Conservation (phyloP, 2,113 vertebrate species). For the Grantiella picta region DNA sequence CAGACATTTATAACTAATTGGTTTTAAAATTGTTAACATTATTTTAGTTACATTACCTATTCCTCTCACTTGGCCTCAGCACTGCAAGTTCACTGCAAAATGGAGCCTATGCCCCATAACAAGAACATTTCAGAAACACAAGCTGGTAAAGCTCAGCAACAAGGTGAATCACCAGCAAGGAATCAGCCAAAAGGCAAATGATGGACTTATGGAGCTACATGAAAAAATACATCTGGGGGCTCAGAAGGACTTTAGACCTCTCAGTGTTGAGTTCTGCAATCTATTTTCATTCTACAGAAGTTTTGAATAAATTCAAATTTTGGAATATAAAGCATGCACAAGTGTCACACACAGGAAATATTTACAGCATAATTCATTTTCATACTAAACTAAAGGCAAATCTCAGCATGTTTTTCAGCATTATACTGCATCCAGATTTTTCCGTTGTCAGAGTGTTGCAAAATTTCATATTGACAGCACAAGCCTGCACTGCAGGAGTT, state of each 20-base stretch:
- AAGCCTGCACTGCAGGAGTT: conserved; percentile 50
- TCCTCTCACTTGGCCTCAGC: neutral
- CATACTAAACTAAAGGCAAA: neutral
- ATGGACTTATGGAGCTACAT: neutral
- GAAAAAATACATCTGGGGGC: neutral
- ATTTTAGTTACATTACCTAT: neutral
- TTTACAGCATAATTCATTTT: conserved; percentile 16
- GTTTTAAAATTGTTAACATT: neutral
- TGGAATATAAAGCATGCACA: conserved; percentile 11
- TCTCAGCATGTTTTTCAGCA: conserved; percentile 33
- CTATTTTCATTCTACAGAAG: neutral
- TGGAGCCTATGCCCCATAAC: neutral
- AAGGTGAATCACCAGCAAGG: neutral
- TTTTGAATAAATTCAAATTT: conserved; percentile 36
- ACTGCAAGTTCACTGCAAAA: neutral
- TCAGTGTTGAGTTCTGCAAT: neutral
- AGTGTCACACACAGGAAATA: conserved; percentile 33
- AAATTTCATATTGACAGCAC: conserved; percentile 51
- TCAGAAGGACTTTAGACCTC: neutral
- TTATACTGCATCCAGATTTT: conserved; percentile 51
- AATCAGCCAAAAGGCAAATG: neutral
- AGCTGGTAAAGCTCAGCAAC: neutral
- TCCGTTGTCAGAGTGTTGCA: conserved; percentile 52
- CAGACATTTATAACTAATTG: neutral
- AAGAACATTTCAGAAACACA: neutral